Evolutionary conservation across 1,140 invertebrate genomes (phyloP), one percentile per base, ranked within the genome.

Genomic region (Rhyacophila brunnea): DNA sequence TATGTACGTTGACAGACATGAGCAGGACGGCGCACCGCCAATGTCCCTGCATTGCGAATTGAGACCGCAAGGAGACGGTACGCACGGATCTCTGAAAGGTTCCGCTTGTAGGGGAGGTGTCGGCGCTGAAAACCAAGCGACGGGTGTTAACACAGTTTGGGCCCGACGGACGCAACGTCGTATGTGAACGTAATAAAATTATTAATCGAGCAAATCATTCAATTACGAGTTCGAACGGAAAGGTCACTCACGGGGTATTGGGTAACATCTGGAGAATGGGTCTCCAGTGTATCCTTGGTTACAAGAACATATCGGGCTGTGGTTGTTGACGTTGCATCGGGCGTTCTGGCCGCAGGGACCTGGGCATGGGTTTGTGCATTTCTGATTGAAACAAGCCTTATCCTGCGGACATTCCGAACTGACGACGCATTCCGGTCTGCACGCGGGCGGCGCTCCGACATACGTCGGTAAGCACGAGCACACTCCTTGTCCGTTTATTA

Each of bases 271-370:
- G 54, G 74, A 71, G 66, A 87, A 85, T 34, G 89, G 85, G 79
- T 88, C 84, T 55, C 88, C 87, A 43, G 82, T 86, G 58, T 83
- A 83, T 58, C 81, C 82, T 34, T 68, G 62, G 15, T 81, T 75
- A 69, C 87, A 86, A 62, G 81, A 83, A 70, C 87, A 87, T 62
- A 86, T 83, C 35, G 89, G 87, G 46, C 85, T 84, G 73, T 92
- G 90, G 70, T 89, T 90, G 23, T 85, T 79, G 1, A 92, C 87
- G 67, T 83, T 81, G 72, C 91, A 93, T 65, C 85, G 81, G n/a
- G 90, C 85, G 66, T 88, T 88, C 23, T 86, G 71, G 19, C 90
- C 90, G 72, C 90, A 90, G 46, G 81, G 83, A 17, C 87, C 88
- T 19, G 81, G 74, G 68, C 87, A 89, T 43, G 87, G 86, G 73